Conservation (phyloP, 1,140 invertebrate genomes). For the Brachionus koreanus region DNA sequence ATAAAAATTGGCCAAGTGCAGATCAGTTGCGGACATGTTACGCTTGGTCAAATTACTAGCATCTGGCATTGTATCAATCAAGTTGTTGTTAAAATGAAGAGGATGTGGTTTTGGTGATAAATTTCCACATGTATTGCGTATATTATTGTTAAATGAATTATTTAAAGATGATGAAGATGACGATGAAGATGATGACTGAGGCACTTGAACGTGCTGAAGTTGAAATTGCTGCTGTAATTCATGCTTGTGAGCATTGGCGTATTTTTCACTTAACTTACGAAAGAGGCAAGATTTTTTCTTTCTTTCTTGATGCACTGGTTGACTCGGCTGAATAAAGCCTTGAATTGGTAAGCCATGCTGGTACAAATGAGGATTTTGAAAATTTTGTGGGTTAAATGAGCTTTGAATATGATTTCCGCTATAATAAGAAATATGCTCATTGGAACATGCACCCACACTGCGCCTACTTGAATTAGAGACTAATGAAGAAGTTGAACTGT, state of each 20-base stretch:
- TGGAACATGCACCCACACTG: not conserved
- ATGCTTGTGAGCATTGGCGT: constrained; percentile 35
- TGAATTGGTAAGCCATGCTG: not conserved
- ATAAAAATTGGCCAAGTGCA: not conserved
- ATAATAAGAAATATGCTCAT: not conserved
- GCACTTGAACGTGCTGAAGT: not conserved
- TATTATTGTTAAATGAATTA: constrained; percentile 7
- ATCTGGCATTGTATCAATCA: not conserved
- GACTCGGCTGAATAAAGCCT: not conserved
- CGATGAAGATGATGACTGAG: constrained; percentile 5
- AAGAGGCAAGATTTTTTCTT: constrained; percentile 40
- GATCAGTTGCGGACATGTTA: constrained; percentile 7
- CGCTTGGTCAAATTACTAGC: not conserved
- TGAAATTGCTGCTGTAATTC: constrained; percentile 33
- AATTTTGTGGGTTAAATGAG: not conserved
- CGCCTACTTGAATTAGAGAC: constrained; percentile 2
- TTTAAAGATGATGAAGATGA: constrained; percentile 27
- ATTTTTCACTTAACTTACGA: constrained; percentile 40
- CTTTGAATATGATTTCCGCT: not conserved
- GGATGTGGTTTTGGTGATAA: constrained; percentile 10
- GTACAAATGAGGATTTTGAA: not conserved
- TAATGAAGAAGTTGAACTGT: constrained; percentile 9
- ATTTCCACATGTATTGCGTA: constrained; percentile 17
- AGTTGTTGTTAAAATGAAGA: not conserved
- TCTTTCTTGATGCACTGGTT: constrained; percentile 23